Percentiles rank a stretch among this genome's conserved stretches.
These are phyloP conservation scores for Lutjanus argentimaculatus DNA, from an alignment of 2,797 vertebrate species.

Conservation along the genomic window DNA sequence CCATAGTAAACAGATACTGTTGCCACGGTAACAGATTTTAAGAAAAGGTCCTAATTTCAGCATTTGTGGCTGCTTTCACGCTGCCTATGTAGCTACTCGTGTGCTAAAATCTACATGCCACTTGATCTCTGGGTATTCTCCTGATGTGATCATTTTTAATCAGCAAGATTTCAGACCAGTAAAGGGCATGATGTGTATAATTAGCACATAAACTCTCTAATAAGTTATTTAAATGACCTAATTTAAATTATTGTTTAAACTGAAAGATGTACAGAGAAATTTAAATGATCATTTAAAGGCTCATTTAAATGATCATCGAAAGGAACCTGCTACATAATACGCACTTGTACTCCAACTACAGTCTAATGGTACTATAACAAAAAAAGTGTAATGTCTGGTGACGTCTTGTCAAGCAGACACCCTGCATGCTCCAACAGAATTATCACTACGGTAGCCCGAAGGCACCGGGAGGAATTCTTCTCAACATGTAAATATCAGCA, in stretches of 20 bases:
- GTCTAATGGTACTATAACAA: neutral
- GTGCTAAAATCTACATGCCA: neutral
- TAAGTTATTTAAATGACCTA: neutral
- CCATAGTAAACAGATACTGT: conserved; percentile 50
- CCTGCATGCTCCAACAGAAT: neutral
- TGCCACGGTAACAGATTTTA: conserved; percentile 18
- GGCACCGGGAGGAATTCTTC: neutral
- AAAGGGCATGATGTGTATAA: neutral
- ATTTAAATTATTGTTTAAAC: neutral
- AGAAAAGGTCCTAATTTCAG: neutral
- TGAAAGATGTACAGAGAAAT: neutral
- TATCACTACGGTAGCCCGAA: neutral
- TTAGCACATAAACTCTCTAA: neutral
- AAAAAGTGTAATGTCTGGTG: neutral
- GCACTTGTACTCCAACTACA: neutral
- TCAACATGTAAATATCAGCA: conserved; percentile 5
- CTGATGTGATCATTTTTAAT: neutral
- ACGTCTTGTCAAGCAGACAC: neutral
- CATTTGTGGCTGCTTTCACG: neutral
- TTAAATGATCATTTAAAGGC: neutral
- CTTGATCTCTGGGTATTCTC: neutral
- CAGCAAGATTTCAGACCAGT: neutral
- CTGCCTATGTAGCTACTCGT: neutral
- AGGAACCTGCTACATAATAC: neutral
- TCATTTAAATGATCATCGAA: neutral